These are phyloP conservation scores for Platyscapa corneri DNA, from an alignment of 1,140 invertebrate genomes.

Conservation along the genomic window DNA sequence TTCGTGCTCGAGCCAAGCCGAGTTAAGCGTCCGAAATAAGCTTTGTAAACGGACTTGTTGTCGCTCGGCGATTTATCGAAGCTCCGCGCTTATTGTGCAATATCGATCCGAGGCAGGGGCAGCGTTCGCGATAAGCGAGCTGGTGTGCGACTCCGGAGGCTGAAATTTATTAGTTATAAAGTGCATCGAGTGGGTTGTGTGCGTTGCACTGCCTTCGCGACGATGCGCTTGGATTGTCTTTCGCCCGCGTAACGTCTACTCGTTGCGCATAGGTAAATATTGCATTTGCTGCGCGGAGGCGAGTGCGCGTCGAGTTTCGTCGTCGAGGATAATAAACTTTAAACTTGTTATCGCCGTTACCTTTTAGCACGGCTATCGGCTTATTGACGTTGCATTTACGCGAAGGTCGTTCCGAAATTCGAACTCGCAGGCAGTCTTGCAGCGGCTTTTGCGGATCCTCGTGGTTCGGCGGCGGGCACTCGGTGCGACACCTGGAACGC, in stretches of 20 bases:
- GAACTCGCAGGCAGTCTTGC: too few species aligned
- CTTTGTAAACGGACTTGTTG: neutral
- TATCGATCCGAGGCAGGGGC: conserved; percentile 32
- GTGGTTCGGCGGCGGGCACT: too few species aligned
- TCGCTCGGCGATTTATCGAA: conserved; percentile 5
- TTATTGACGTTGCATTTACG: too few species aligned
- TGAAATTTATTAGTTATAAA: conserved; percentile 42
- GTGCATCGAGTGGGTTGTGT: neutral
- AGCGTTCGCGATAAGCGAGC: conserved; percentile 1
- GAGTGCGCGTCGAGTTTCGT: neutral
- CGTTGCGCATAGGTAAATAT: neutral
- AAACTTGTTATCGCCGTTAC: too few species aligned
- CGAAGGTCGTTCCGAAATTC: too few species aligned
- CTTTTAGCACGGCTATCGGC: too few species aligned
- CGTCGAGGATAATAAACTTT: too few species aligned
- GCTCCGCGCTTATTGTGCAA: conserved; percentile 4
- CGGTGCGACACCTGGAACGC: too few species aligned
- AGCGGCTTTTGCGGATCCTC: too few species aligned
- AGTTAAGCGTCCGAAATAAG: neutral
- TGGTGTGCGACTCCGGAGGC: neutral
- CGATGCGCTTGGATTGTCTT: neutral
- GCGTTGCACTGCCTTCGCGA: neutral
- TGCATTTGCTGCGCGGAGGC: neutral
- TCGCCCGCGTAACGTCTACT: neutral
- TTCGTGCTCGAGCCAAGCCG: neutral